Conservation (phyloP, 2,113 vertebrate species). For the Microtus pennsylvanicus region DNA sequence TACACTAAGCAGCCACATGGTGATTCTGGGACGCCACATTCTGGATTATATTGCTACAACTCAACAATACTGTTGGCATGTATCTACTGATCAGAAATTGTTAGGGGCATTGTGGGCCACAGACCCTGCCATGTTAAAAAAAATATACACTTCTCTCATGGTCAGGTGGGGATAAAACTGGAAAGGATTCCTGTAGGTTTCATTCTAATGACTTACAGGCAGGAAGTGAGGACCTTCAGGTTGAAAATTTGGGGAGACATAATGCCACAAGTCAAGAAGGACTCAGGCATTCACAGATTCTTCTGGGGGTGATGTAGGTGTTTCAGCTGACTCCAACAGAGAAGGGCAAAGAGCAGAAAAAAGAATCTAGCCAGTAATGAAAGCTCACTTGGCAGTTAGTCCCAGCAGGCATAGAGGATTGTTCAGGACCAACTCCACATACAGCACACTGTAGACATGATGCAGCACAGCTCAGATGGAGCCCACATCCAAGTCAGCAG, state of each 20-base stretch:
- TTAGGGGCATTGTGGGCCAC: neutral
- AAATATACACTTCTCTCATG: neutral
- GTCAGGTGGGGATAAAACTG: neutral
- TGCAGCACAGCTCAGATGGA: neutral
- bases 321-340: neutral
- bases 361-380: neutral
- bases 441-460: neutral
- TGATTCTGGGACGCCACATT: neutral
- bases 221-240: neutral
- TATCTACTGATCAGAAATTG: neutral
- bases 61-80: neutral
- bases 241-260: neutral
- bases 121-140: neutral
- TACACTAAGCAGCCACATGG: neutral
- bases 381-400: neutral
- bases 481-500: neutral
- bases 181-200: neutral
- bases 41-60: neutral
- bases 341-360: neutral
- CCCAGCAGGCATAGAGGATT: neutral
- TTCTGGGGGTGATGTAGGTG: neutral
- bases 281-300: neutral
- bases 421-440: neutral
- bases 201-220: neutral
- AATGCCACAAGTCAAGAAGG: neutral